A percentile compares a stretch with the other conserved stretches of the same genome.
Evolutionary conservation across 2,888 invertebrate genomes (phyloP).

Genomic region (Barypeithes pellucidus): DNA sequence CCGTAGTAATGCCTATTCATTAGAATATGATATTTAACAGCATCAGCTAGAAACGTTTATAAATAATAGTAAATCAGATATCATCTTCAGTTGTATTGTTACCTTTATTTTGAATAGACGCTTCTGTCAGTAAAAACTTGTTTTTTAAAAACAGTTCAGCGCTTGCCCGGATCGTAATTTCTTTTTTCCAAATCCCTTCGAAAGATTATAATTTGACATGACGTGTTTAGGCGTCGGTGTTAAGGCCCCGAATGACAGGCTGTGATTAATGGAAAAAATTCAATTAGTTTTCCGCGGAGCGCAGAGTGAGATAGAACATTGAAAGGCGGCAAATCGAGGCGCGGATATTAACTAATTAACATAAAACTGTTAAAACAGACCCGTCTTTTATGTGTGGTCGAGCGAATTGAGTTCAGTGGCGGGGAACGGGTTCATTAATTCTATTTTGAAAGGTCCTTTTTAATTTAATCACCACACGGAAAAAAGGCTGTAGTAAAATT

Average conservation of each 20-base stretch:
- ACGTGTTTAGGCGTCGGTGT: slow-evolving; percentile 55
- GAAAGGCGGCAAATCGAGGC: slow-evolving; percentile 44
- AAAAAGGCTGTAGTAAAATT: too few species aligned
- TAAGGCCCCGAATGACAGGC: slow-evolving; percentile 60
- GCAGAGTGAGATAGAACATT: slow-evolving; percentile 37
- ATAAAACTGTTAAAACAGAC: slow-evolving; percentile 52
- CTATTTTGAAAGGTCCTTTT: slow-evolving; percentile 3
- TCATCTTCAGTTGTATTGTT: too few species aligned
- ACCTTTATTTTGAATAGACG: too few species aligned
- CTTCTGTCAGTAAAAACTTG: too few species aligned
- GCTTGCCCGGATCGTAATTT: too few species aligned
- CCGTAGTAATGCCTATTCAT: too few species aligned
- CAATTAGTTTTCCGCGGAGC: slow-evolving; percentile 59
- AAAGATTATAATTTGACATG: slow-evolving; percentile 54
- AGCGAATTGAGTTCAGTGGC: slow-evolving; percentile 36
- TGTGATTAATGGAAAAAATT: slow-evolving; percentile 63
- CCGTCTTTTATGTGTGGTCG: slow-evolving; percentile 48
- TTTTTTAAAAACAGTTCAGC: too few species aligned
- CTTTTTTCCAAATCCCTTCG: slow-evolving; percentile 43
- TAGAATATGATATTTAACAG: too few species aligned
- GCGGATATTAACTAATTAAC: slow-evolving; percentile 53
- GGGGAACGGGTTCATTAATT: slow-evolving; percentile 28
- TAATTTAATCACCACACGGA: not conserved
- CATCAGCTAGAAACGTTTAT: too few species aligned
- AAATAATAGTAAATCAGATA: too few species aligned